A percentile compares a stretch with the other conserved stretches of the same genome.
Conservation (phyloP, 1,140 invertebrate genomes). For the Sitodiplosis mosellana region DNA sequence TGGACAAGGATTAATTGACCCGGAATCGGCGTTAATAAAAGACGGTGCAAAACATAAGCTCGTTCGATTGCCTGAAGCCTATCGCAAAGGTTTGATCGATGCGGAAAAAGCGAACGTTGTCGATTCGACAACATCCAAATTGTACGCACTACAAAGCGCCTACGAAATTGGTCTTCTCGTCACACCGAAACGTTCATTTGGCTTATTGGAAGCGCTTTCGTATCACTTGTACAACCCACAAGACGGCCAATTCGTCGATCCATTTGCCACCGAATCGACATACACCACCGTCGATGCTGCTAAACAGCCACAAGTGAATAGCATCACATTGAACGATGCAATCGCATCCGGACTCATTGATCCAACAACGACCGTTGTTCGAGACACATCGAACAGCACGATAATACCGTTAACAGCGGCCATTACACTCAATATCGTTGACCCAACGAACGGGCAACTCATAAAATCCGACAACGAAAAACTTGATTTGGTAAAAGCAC, state of each 20-base stretch:
- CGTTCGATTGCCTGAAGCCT: slow-evolving; percentile 68
- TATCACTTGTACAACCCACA: slow-evolving; percentile 67
- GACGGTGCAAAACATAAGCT: slow-evolving; percentile 64
- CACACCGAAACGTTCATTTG: slow-evolving; percentile 54
- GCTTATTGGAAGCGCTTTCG: slow-evolving; percentile 61
- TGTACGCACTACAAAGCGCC: slow-evolving; percentile 53
- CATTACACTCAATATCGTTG: slow-evolving; percentile 55
- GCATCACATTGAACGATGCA: slow-evolving; percentile 55
- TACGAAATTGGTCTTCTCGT: slow-evolving; percentile 56
- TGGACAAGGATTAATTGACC: slow-evolving; percentile 62
- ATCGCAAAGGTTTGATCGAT: slow-evolving; percentile 70
- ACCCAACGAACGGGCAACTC: slow-evolving; percentile 51
- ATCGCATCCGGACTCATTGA: slow-evolving; percentile 63
- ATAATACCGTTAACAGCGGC: slow-evolving; percentile 61
- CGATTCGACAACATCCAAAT: slow-evolving; percentile 59
- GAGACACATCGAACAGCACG: slow-evolving; percentile 54
- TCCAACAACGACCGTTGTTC: slow-evolving; percentile 64
- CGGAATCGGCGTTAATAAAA: slow-evolving; percentile 73
- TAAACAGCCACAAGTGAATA: slow-evolving; percentile 23
- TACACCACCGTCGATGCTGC: slow-evolving; percentile 38
- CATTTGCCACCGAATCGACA: slow-evolving; percentile 35
- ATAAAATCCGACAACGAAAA: slow-evolving; percentile 41
- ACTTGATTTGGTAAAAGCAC: slow-evolving; percentile 71
- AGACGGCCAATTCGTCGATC: slow-evolving; percentile 60
- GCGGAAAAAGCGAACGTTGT: slow-evolving; percentile 67